Evolutionary conservation across 2,113 vertebrate genomes (phyloP), one percentile per base, ranked within the genome.

Genomic region (Plectropomus leopardus): DNA sequence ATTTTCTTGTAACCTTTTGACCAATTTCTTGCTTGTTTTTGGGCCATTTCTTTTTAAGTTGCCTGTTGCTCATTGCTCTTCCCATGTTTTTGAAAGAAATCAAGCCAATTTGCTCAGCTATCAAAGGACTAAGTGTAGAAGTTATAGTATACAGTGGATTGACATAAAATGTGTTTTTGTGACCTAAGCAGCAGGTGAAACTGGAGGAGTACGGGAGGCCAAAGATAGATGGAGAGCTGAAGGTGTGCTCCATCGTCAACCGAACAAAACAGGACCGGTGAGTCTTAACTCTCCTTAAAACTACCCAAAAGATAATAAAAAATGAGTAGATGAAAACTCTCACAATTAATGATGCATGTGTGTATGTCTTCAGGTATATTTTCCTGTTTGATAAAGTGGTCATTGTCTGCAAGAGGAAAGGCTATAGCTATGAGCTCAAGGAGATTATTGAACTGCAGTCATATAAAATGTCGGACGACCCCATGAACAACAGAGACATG

Each of bases 351-450:
- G 47, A 32, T 60, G 13, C 48, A 55, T 48, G 32, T 71, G 40
- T 83, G 58, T 59, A 0, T 80, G 50, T 78, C 24, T 85, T 63
- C 94, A 99, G 98, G 96, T 99, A 99, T 93, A 94, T 99, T 75
- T 99, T 99, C 95, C 95, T 99, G 57, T 99, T 99, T 60, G 98
- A 99, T 91, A 99, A 99, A 96, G 98, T 98, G 85, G 97, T 98
- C 83, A 98, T 99, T 0, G 98, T 99, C 74, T 99, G 98, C 93
- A 99, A 99, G 87, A 90, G 98, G 85, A 97, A 96, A 94, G 97
- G 97, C 11, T 98, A 99, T 88, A 98, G 86, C 92, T 99, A 99
- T 0, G 98, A 99, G 93, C 95, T 99, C 80, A 99, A 98, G 88
- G 98, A 99, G 90, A 97, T 98, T 55, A 97, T 99, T 9, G 98